Percentiles rank a stretch among this genome's conserved stretches.
phyloP scores from a whole-genome alignment of 2,113 vertebrate genomes.

The Psittacus erithacus region DNA sequence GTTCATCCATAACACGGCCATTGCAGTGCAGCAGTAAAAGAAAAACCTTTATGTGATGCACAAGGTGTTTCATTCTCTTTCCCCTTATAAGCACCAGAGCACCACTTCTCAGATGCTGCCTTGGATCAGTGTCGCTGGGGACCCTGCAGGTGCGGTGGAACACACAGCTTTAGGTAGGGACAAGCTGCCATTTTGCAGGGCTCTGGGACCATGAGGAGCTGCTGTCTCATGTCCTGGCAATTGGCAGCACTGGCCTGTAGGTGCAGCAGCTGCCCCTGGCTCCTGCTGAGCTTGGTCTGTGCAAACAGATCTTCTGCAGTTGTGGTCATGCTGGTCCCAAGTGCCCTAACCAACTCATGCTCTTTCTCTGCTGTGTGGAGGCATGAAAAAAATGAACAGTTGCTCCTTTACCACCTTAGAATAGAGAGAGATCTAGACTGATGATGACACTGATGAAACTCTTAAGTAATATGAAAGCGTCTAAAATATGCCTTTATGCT shows the following conservation, averaged over 20 bases:
- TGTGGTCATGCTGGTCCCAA: fast-evolving
- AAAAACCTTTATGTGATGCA: background rate
- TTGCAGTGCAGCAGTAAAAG: background rate
- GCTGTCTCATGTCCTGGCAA: background rate
- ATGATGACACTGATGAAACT: background rate
- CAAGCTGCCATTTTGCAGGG: background rate
- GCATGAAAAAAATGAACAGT: background rate
- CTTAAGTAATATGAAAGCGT: background rate
- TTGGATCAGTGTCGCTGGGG: fast-evolving
- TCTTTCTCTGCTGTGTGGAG: background rate
- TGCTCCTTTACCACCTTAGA: background rate
- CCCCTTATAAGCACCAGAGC: background rate
- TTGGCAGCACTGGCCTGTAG: background rate
- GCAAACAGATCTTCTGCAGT: background rate
- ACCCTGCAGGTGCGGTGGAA: background rate
- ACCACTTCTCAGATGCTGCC: background rate
- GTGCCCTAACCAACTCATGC: background rate
- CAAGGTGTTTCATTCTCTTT: background rate
- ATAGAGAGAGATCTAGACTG: background rate
- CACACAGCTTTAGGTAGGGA: background rate
- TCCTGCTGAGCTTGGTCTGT: background rate
- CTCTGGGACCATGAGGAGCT: background rate
- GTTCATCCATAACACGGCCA: background rate
- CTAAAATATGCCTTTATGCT: background rate
- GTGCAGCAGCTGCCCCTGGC: background rate